Conservation (phyloP, 1,140 invertebrate species). For the Danaus plexippus region DNA sequence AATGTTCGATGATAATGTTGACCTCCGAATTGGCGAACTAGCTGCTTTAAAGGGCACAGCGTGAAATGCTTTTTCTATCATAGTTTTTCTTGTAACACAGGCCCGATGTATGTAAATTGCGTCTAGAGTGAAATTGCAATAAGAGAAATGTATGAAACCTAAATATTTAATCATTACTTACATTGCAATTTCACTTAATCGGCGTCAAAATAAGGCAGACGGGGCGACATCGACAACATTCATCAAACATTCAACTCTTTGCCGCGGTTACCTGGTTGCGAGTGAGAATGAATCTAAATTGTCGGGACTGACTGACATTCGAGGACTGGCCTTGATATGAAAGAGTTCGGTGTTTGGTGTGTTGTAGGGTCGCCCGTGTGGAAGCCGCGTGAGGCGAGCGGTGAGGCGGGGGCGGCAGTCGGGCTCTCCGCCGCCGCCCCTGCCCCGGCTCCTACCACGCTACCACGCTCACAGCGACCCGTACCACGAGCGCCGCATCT, state of each 20-base stretch:
- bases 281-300: conserved; percentile 18
- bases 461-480: conserved; percentile 66
- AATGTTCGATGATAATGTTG: conserved; percentile 70
- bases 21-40: conserved; percentile 24
- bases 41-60: conserved; percentile 17
- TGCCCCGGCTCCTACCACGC: conserved; percentile 56
- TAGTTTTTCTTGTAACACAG: conserved; percentile 14
- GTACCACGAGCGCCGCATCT: conserved; percentile 63
- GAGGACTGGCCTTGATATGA: conserved; percentile 27
- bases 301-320: conserved; percentile 13
- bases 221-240: conserved; percentile 50
- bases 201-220: conserved; percentile 14
- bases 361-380: conserved; percentile 90
- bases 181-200: not conserved
- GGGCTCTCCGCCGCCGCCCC: conserved; percentile 20
- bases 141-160: not conserved
- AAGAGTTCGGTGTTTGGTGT: conserved; percentile 74
- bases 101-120: conserved; percentile 8
- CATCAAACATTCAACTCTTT: conserved; percentile 74
- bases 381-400: conserved; percentile 86
- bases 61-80: conserved; percentile 7
- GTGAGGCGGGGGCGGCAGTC: conserved; percentile 36
- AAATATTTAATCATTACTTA: not conserved
- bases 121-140: conserved; percentile 17
- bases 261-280: conserved; percentile 27